Evolutionary conservation across 2,113 vertebrate genomes (phyloP), one percentile per base, ranked within the genome.

Genomic region (Nibea albiflora): DNA sequence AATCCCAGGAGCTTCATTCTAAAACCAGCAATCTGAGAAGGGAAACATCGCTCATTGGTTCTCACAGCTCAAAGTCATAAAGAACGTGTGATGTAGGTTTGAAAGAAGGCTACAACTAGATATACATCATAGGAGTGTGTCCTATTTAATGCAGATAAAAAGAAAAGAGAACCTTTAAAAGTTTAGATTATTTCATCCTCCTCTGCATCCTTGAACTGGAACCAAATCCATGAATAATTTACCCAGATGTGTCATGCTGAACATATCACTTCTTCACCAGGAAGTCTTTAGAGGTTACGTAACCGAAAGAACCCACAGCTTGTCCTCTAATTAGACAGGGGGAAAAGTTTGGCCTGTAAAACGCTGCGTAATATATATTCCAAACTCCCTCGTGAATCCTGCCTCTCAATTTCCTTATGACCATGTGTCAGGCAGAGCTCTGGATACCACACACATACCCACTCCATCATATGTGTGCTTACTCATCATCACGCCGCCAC

Each of bases 401-500:
- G 64, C 79, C 76, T 80, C 84, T 63, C 75, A 67, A 26, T 76
- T 78, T 85, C 85, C 84, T 88, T 3, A 53, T 71, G 76, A 58
- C 83, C 86, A 90, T 92, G 84, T 91, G 90, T 91, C 78, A 78
- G 74, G 86, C 85, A 90, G 88, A 81, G 85, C 74, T 83, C 49
- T 85, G 87, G 77, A 81, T 87, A 84, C 87, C 88, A 92, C 89
- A 89, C 87, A 84, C 84, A 57, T 42, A 81, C 84, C 58, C 80
- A 74, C 81, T 69, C 79, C 76, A 82, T 88, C 88, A 90, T 80
- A 72, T 83, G 85, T 83, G 73, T 81, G 89, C 92, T 92, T 88
- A 92, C 86, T 92, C 91, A 92, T 90, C 90, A 85, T 80, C 77
- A 3, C 44, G 10, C 8, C 20, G 62, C 92, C 93, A 94, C 93